These are phyloP conservation scores for Lindbergichthys nudifrons DNA, from an alignment of 2,797 vertebrate species.

Conservation along the genomic window DNA sequence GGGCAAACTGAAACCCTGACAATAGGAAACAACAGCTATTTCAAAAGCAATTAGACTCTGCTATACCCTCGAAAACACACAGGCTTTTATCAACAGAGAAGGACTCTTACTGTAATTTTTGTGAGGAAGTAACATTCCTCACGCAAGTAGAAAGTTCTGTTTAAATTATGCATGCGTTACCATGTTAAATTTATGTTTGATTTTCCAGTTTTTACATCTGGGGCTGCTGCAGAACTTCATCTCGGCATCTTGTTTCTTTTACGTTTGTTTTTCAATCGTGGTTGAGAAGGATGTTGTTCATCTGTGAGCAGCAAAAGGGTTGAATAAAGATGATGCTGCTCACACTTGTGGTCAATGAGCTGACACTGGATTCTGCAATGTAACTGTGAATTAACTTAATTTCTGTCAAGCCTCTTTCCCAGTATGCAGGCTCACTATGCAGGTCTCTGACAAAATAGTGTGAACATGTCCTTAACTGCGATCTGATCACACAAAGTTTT, in stretches of 20 bases:
- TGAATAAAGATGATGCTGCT: conserved; percentile 11
- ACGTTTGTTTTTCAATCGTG: conserved; percentile 20
- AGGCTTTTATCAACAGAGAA: background rate
- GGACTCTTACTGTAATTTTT: too few species aligned
- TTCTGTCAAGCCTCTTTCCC: background rate
- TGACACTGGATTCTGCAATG: background rate
- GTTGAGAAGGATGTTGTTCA: conserved; percentile 35
- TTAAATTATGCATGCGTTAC: conserved; percentile 27
- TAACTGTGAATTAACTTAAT: background rate
- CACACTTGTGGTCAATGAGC: conserved; percentile 5
- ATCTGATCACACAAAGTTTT: background rate
- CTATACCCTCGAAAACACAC: background rate
- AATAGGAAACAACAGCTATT: conserved; percentile 14
- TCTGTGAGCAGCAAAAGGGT: conserved; percentile 6
- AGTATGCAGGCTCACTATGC: background rate
- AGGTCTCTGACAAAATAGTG: background rate
- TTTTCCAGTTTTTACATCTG: conserved; percentile 10
- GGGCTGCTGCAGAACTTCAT: background rate
- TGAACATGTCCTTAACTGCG: background rate
- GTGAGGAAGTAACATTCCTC: background rate
- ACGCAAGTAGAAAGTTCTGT: conserved; percentile 6
- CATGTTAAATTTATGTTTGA: conserved; percentile 25
- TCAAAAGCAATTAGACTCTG: background rate
- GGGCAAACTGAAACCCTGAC: conserved; percentile 5
- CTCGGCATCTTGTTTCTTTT: background rate